Evolutionary conservation across 2,888 invertebrate species (phyloP).

Genomic region (Stenchaetothrips biformis): DNA sequence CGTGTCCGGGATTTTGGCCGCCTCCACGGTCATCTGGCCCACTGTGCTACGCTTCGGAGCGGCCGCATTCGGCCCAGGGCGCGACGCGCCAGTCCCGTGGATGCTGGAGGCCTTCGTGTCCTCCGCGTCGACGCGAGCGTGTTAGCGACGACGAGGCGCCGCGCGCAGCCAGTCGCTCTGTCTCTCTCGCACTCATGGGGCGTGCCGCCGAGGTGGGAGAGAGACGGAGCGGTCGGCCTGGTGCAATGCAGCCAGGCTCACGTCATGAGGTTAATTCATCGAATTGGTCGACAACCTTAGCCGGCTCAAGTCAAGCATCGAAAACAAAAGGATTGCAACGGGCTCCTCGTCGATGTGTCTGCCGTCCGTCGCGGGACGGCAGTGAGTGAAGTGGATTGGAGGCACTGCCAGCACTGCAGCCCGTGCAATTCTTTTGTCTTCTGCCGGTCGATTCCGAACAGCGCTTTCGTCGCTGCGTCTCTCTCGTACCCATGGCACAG

Average conservation of each 20-base stretch:
- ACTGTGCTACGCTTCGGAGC: no score
- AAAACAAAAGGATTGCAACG: constrained; percentile 19
- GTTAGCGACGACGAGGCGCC: no score
- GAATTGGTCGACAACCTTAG: constrained; percentile 12
- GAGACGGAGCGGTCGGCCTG: neutral
- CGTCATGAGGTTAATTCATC: constrained; percentile 15
- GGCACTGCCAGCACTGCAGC: neutral
- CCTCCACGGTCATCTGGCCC: no score
- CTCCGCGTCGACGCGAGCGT: no score
- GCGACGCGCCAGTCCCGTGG: no score
- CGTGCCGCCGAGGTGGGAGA: neutral
- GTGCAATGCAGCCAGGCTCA: neutral
- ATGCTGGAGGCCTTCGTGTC: no score
- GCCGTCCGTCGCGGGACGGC: neutral
- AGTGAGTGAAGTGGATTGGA: neutral
- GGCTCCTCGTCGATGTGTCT: neutral
- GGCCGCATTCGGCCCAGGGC: no score
- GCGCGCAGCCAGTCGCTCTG: no score
- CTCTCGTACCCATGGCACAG: no score
- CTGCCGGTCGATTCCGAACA: neutral
- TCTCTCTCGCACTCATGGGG: neutral
- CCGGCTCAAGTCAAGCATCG: neutral
- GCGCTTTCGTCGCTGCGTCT: no score
- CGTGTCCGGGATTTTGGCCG: no score
- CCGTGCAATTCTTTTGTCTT: constrained; percentile 17